Percentiles rank a stretch among this genome's conserved stretches.
Evolutionary conservation across 2,113 vertebrate species (phyloP).

Genomic region (Phycodurus eques): DNA sequence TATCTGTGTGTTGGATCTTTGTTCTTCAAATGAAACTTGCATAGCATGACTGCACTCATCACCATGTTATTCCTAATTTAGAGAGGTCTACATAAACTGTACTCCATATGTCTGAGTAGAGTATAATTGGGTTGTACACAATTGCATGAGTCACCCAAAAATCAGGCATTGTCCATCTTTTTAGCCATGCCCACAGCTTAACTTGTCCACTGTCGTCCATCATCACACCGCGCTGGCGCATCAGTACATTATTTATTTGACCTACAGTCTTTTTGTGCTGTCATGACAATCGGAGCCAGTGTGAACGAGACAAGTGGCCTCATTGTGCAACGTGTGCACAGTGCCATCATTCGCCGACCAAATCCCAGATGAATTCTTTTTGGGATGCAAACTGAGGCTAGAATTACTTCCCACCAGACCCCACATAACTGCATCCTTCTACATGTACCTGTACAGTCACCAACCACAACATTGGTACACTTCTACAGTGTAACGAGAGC

Average conservation of each 20-base stretch:
- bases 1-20: no score
- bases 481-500: no score
- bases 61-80: neutral
- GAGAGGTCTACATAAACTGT: neutral
- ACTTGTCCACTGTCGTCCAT: constrained; percentile 17
- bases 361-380: constrained; percentile 13
- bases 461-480: no score
- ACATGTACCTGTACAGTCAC: no score
- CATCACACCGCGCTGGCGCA: constrained; percentile 3
- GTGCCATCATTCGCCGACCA: constrained; percentile 15
- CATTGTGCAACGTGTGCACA: constrained; percentile 26
- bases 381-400: neutral
- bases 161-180: constrained; percentile 19
- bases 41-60: neutral
- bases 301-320: constrained; percentile 23
- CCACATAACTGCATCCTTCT: neutral
- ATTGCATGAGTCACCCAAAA: constrained; percentile 20
- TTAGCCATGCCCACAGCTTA: constrained; percentile 1
- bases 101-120: constrained; percentile 2
- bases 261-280: constrained; percentile 12
- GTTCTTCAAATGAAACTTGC: no score
- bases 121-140: constrained; percentile 1
- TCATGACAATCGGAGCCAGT: constrained; percentile 49
- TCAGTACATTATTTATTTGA: constrained; percentile 15
- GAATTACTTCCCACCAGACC: neutral